phyloP scores from a whole-genome alignment of 2,888 invertebrate species.

The Antheraea yamamai region DNA sequence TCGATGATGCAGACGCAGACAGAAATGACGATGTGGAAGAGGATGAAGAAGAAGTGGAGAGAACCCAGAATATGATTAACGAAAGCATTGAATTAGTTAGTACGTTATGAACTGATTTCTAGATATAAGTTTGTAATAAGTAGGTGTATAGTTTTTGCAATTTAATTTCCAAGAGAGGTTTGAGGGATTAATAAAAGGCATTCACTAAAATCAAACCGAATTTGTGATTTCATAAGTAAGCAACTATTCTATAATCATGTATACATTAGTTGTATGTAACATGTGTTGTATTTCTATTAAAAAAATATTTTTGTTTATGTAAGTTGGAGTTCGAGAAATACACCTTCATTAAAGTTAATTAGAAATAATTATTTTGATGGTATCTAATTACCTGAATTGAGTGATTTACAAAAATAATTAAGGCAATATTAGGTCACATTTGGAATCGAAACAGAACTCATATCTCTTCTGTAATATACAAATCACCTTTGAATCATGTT shows the following conservation, averaged over 20 bases:
- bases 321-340: too few species aligned
- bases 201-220: neutral
- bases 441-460: too few species aligned
- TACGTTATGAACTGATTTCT: conserved; percentile 58
- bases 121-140: neutral
- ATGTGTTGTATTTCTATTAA: neutral
- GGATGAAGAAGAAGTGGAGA: conserved; percentile 54
- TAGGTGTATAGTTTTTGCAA: conserved; percentile 17
- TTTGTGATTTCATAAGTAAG: neutral
- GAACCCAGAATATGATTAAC: conserved; percentile 71
- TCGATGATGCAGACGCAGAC: conserved; percentile 62
- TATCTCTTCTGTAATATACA: too few species aligned
- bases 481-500: too few species aligned
- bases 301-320: neutral
- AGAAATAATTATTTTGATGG: too few species aligned
- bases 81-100: conserved; percentile 73
- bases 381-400: too few species aligned
- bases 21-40: conserved; percentile 45
- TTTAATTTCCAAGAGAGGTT: conserved; percentile 5
- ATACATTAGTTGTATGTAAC: too few species aligned
- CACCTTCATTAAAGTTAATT: too few species aligned
- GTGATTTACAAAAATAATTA: too few species aligned
- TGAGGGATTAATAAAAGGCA: neutral
- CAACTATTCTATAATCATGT: neutral
- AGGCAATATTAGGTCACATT: too few species aligned